These are phyloP conservation scores for Dicrurus megarhynchus DNA, from an alignment of 2,113 vertebrate species.

Conservation along the genomic window DNA sequence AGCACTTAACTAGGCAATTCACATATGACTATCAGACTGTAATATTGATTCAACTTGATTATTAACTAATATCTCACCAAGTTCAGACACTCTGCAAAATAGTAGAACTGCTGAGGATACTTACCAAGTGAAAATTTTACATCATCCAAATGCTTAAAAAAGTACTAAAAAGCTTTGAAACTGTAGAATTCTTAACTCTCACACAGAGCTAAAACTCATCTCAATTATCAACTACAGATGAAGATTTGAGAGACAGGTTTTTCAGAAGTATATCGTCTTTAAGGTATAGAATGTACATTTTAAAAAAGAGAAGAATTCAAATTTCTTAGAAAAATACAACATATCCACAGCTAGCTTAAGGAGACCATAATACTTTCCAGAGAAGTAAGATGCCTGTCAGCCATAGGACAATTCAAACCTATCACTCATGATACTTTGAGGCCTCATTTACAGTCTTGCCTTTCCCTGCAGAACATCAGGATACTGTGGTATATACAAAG, in stretches of 20 bases:
- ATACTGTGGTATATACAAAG: not conserved
- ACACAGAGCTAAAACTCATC: not conserved
- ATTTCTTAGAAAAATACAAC: not conserved
- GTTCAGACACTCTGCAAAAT: not conserved
- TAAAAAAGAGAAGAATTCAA: not conserved
- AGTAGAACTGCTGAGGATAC: not conserved
- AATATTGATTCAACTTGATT: not conserved
- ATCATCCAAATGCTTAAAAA: not conserved
- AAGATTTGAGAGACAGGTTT: not conserved
- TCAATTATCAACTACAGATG: not conserved
- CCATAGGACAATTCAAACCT: not conserved
- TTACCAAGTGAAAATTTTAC: not conserved
- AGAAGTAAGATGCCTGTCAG: not conserved
- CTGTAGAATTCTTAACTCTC: not conserved
- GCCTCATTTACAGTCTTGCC: not conserved
- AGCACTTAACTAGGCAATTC: not conserved
- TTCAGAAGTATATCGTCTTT: not conserved
- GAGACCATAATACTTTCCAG: not conserved
- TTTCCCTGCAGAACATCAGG: not conserved
- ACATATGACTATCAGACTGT: not conserved
- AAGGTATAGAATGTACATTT: not conserved
- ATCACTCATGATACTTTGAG: not conserved
- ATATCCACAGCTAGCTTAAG: not conserved
- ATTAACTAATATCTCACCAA: not conserved
- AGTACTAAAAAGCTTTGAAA: not conserved